A percentile compares a stretch with the other conserved stretches of the same genome.
Conservation (phyloP, 2,888 invertebrate genomes). For the Calameuta idolon region DNA sequence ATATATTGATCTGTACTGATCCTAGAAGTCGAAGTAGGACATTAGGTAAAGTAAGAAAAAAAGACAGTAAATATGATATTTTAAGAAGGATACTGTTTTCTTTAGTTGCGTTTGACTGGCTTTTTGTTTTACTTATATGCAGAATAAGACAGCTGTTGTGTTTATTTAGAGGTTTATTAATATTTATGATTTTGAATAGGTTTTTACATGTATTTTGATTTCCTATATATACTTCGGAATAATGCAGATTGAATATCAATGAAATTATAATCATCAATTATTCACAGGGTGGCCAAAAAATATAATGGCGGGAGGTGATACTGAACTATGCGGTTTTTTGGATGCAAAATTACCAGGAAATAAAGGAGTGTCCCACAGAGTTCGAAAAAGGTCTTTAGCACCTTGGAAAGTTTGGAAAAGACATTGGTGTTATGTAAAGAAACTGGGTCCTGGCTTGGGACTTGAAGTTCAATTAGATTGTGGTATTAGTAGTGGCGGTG, state of each 20-base stretch:
- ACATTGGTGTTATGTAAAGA: conserved; percentile 58
- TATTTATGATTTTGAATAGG: no score
- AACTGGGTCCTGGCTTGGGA: conserved; percentile 48
- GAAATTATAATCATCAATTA: background rate
- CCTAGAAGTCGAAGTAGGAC: no score
- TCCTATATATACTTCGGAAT: background rate
- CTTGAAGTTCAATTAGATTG: conserved; percentile 47
- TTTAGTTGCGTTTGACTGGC: no score
- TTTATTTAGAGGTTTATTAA: no score
- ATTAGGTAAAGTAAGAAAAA: no score
- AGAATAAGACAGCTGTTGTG: no score
- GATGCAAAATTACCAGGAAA: conserved; percentile 57
- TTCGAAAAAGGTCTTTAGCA: conserved; percentile 52
- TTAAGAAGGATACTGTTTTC: no score
- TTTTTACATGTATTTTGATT: no score
- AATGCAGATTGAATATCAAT: background rate
- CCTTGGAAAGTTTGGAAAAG: conserved; percentile 60
- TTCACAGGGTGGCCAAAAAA: background rate
- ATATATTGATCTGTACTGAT: no score
- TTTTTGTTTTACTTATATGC: no score
- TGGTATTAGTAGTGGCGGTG: conserved; percentile 35
- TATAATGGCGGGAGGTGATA: conserved; percentile 42
- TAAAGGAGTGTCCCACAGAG: conserved; percentile 49
- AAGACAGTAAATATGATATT: no score
- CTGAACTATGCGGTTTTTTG: conserved; percentile 57